Conservation (phyloP, 2,797 vertebrate genomes). For the Paedocypris micromegethes region DNA sequence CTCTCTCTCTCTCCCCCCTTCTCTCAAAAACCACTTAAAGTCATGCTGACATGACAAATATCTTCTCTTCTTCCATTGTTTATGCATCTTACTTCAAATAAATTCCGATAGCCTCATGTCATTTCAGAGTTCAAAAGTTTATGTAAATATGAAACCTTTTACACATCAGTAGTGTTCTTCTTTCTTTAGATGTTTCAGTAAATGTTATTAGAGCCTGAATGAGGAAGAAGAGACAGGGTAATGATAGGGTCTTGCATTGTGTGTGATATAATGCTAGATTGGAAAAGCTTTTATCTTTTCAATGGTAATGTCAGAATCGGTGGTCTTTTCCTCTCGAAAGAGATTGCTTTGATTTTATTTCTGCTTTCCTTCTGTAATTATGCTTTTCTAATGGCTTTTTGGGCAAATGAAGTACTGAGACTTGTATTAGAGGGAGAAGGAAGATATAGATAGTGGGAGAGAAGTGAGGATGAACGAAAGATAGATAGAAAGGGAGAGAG, state of each 20-base stretch:
- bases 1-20: too few species aligned
- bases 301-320: constrained; percentile 42
- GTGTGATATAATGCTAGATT: constrained; percentile 39
- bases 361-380: constrained; percentile 69
- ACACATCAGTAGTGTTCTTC: too few species aligned
- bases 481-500: constrained; percentile 19
- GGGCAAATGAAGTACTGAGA: constrained; percentile 53
- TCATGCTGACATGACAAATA: neutral
- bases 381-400: constrained; percentile 63
- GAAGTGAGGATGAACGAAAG: constrained; percentile 2
- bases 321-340: constrained; percentile 32
- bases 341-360: constrained; percentile 59
- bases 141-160: too few species aligned
- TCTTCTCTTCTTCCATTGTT: too few species aligned
- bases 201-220: too few species aligned
- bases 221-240: neutral
- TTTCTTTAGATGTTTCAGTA: too few species aligned
- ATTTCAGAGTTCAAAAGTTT: too few species aligned
- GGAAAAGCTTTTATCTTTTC: constrained; percentile 43
- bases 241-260: constrained; percentile 37
- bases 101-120: too few species aligned
- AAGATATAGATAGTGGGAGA: constrained; percentile 13
- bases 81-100: too few species aligned
- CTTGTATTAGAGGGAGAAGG: neutral
- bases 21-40: too few species aligned